Base-by-base conservation (phyloP, 2,888 invertebrate genomes). In the Harpagoxenus sublaevis region DNA sequence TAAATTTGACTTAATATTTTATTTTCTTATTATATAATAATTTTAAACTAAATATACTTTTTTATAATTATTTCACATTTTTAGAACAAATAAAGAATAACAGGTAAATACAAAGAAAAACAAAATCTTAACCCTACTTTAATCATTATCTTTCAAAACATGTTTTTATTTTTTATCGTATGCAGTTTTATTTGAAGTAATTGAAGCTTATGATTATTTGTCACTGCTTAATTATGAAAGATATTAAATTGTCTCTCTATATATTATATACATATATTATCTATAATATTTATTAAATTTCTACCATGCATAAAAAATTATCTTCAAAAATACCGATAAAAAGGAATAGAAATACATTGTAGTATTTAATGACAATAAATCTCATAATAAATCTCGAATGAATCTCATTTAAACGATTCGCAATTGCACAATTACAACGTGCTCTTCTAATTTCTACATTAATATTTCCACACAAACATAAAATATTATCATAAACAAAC, bases 191-290 rank as follows among this genome's bases (percentile, higher is more conserved):
- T 18, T 68, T 48, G 23, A 3, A 10, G 1, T 68, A 31, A 68
- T 51, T n/a, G 5, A 31, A 28, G 1, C 4, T 48, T 48, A 57
- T 28, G 28, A 28, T 57, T 35, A 42, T 57, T 60, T 2, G 10
- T 18, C 8, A 51, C 35, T 60, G 31, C 12, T 3, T 15, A 45
- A 12, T 57, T 57, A 28, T 28, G 42, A n/a, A 23, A 39, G 12
- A 23, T n/a, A 60, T 51, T 18, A 18, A 71, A 39, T 23, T 15
- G 2, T 42, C 1, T 9, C n/a, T 74, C 5, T 45, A 28, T 23
- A 23, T 23, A 23, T 86, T 88, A 81, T n/a, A 48, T 23, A 70
- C 18, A 12, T 65, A 23, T 23, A 23, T 23, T 23, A 23, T 23
- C 23, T 23, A 23, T 23, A 23, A 23, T 23, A 23, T 23, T 23